These are phyloP conservation scores for Macrosoma leucophasiata DNA, from an alignment of 2,888 invertebrate genomes.

Conservation along the genomic window DNA sequence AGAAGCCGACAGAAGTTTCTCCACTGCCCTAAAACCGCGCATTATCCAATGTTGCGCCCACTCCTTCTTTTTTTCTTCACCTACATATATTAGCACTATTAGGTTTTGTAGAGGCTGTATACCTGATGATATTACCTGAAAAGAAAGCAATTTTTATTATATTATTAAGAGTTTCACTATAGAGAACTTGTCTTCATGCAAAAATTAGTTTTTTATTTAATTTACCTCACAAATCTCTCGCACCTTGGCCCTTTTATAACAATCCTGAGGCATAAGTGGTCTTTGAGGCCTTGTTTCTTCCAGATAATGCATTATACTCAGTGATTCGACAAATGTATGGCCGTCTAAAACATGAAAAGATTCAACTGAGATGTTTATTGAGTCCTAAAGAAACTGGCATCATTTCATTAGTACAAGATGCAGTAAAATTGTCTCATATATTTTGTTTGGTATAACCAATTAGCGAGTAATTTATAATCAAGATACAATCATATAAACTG, in stretches of 20 bases:
- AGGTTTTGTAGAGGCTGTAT: constrained; percentile 98
- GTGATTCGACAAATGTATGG: constrained; percentile 81
- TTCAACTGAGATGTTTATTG: too few species aligned
- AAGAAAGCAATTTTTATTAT: constrained; percentile 12
- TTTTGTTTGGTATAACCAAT: too few species aligned
- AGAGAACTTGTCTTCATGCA: background rate
- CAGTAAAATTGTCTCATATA: too few species aligned
- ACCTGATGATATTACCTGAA: constrained; percentile 87
- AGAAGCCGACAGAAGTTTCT: constrained; percentile 87
- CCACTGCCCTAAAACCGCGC: constrained; percentile 91
- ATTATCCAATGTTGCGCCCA: constrained; percentile 97
- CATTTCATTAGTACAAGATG: too few species aligned
- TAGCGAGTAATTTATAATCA: too few species aligned
- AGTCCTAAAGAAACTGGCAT: too few species aligned
- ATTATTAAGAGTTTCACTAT: background rate
- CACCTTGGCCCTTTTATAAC: constrained; percentile 91
- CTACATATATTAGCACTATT: constrained; percentile 89
- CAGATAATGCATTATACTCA: constrained; percentile 95
- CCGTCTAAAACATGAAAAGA: constrained; percentile 74
- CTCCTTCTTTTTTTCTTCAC: constrained; percentile 91
- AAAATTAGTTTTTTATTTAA: constrained; percentile 5
- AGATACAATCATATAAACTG: too few species aligned
- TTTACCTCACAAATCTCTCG: constrained; percentile 90
- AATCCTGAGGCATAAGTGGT: constrained; percentile 91
- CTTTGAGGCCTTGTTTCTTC: constrained; percentile 94